These are phyloP conservation scores for Amblyjoppa fuscipennis DNA, from an alignment of 2,888 invertebrate genomes.

Conservation along the genomic window DNA sequence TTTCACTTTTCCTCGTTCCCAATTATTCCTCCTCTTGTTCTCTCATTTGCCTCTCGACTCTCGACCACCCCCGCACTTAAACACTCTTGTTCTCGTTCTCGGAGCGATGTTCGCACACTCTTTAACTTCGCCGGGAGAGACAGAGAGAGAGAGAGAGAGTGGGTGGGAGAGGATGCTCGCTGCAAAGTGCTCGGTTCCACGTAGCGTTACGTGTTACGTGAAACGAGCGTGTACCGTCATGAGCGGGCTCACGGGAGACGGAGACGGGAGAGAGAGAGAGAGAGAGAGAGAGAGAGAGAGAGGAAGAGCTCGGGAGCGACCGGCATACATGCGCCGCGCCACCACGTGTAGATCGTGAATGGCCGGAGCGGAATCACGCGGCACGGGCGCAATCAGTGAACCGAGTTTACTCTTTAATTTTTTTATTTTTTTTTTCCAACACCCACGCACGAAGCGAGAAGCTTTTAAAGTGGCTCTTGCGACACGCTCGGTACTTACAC, in stretches of 20 bases:
- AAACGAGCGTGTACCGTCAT: constrained; percentile 29
- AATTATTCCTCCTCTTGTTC: constrained; percentile 50
- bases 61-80: constrained; percentile 58
- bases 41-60: constrained; percentile 39
- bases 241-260: constrained; percentile 7
- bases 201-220: constrained; percentile 23
- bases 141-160: constrained; percentile 12
- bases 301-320: constrained; percentile 23
- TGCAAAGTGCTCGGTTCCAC: constrained; percentile 49
- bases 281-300: constrained; percentile 18
- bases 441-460: constrained; percentile 38
- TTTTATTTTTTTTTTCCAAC: background rate
- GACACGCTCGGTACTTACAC: constrained; percentile 29
- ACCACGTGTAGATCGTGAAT: constrained; percentile 48
- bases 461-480: constrained; percentile 52
- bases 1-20: constrained; percentile 44
- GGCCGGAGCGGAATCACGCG: constrained; percentile 52
- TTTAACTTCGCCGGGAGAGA: background rate
- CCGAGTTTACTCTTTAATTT: constrained; percentile 43
- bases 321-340: background rate
- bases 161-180: constrained; percentile 62
- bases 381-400: constrained; percentile 63
- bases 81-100: constrained; percentile 57
- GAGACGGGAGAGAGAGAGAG: constrained; percentile 14
- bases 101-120: constrained; percentile 49